These are phyloP conservation scores for Myotis yumanensis DNA, from an alignment of 2,113 vertebrate species.

Conservation along the genomic window DNA sequence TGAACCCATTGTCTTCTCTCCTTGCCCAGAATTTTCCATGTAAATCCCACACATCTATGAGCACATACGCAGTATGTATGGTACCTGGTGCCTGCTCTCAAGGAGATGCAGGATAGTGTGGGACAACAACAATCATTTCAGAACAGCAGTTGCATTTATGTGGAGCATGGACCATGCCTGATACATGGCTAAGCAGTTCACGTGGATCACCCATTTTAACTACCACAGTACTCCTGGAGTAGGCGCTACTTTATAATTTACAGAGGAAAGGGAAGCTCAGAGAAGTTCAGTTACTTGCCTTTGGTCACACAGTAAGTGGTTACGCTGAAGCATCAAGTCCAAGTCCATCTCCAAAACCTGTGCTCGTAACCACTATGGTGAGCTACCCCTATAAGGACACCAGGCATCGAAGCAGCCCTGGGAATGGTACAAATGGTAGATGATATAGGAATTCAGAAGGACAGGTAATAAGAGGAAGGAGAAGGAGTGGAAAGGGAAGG, in stretches of 20 bases:
- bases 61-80: background rate
- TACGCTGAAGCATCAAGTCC: background rate
- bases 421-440: no score
- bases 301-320: background rate
- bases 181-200: background rate
- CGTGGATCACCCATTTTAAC: background rate
- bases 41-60: background rate
- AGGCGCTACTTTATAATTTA: background rate
- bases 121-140: background rate
- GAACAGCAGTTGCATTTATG: background rate
- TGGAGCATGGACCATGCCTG: background rate
- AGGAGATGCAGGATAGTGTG: background rate
- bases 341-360: background rate
- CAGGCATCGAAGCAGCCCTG: fast-evolving
- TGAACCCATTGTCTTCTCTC: background rate
- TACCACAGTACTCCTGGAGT: background rate
- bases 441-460: background rate
- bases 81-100: background rate
- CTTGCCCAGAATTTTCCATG: background rate
- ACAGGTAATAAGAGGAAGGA: background rate
- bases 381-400: background rate
- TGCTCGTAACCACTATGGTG: fast-evolving
- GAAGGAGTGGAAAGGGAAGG: background rate
- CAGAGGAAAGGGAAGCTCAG: background rate
- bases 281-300: background rate